Base-by-base conservation (phyloP, 2,113 vertebrate genomes). In the Diphyllodes magnificus region DNA sequence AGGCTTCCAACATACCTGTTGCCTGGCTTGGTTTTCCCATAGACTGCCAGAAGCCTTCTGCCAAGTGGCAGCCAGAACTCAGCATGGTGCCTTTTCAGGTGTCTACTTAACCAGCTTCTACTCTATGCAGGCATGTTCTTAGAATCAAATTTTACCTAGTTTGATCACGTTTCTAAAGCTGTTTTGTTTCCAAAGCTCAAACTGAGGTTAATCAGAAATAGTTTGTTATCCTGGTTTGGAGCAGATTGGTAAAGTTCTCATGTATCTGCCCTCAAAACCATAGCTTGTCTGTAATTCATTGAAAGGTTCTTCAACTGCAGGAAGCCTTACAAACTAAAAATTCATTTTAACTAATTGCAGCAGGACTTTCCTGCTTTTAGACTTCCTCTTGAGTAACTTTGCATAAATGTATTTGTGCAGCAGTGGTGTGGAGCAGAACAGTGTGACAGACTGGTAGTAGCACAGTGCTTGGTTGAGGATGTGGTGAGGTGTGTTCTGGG, bases 351-450 rank as follows among this genome's bases (percentile, higher is more conserved):
- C 40, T 82, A 89, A 85, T 82, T 82, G 78, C 66, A 87, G 70
- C 70, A 65, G 63, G 73, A 75, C 70, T 91, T 89, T 76, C 57
- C 45, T 93, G 88, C 84, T 87, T 88, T 78, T 35, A 87, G 57
- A 69, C 73, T 96, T 95, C 91, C 77, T 75, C 37, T 60, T 64
- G 11, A 57, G 70, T 65, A 76, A 75, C 63, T 96, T 89, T 78
- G 78, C 92, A 66, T 81, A n/a, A 30, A 39, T 20, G 28, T 59
- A 2, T 88, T 78, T 86, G 82, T 89, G 61, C 45, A 50, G 81
- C 28, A 63, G 81, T 47, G 84, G 40, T 33, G 83, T 1, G 4
- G 73, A 65, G 65, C 69, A 35, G 59, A 22, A 44, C 42, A 59
- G n/a, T 8, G 23, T 72, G 87, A 53, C 40, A 33, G 47, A 7